Evolutionary conservation across 2,113 vertebrate species (phyloP).

Genomic region (Nesoenas mayeri): DNA sequence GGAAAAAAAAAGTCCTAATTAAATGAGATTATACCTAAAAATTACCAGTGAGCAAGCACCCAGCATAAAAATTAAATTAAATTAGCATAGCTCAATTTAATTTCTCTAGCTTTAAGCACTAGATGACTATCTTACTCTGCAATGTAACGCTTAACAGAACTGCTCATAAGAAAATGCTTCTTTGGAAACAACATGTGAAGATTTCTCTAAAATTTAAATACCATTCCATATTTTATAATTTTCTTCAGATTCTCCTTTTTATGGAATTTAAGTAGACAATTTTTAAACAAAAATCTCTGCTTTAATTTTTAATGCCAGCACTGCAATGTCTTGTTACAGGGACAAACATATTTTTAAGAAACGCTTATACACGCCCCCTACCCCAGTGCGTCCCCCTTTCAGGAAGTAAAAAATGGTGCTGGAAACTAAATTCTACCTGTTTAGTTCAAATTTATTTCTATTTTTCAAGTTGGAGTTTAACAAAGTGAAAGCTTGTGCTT

Average conservation of each 20-base stretch:
- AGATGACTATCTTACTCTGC: not conserved
- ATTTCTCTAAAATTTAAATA: not conserved
- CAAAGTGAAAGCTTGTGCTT: not conserved
- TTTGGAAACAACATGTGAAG: not conserved
- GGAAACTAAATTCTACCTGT: not conserved
- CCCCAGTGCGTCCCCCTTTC: not conserved
- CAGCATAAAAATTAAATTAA: not conserved
- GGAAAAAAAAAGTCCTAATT: not conserved
- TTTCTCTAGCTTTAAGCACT: not conserved
- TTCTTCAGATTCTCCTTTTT: not conserved
- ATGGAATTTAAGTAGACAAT: not conserved
- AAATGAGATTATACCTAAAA: not conserved
- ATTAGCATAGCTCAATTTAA: not conserved
- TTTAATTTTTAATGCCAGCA: not conserved
- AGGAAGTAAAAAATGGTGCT: not conserved
- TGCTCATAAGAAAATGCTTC: not conserved
- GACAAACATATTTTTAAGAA: not conserved
- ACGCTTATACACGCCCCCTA: rapidly evolving
- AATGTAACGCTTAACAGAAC: not conserved
- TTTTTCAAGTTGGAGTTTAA: not conserved
- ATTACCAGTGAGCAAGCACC: not conserved
- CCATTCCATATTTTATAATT: not conserved
- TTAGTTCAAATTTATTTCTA: not conserved
- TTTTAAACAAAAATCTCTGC: not conserved
- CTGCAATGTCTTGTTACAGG: not conserved